Base-by-base conservation (phyloP, 2,888 invertebrate genomes). In the Apantesis nais region DNA sequence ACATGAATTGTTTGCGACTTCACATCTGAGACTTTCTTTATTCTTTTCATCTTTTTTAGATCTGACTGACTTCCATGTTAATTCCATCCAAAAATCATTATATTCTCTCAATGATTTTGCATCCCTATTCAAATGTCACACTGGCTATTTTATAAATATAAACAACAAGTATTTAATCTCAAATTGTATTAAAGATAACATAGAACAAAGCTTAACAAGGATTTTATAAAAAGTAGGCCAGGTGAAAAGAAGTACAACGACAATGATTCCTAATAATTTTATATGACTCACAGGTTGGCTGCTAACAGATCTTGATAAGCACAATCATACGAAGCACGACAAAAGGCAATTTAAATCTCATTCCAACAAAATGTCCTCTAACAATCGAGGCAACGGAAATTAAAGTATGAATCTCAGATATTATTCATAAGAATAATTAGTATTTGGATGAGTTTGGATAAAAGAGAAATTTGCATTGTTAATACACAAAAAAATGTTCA, bases 341-440 rank as follows among this genome's bases (percentile, higher is more conserved):
- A 90, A 89, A 90, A 88, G 83, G 86, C 85, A 88, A 90, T 91
- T 90, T 87, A 87, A 88, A 89, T 83, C 85, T 86, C 87, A 88
- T 88, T 88, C 78, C 75, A 82, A 74, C 81, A 80, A 86, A 88
- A 86, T 80, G 83, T 77, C 80, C 79, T 73, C 75, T 77, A 85
- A 86, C 84, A 86, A 87, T 86, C 78, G 79, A 81, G 82, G 77
- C 80, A 83, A 78, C 85, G 90, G 90, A 90, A 90, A 90, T 90
- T 90, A 89, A 89, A 88, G 83, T 85, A 85, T 80, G 83, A 86
- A 88, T 87, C 85, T 76, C 82, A 79, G 86, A 86, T 89, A 86
- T 86, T 89, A 89, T 89, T 89, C 89, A 86, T 84, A 87, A 86
- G 85, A 83, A 89, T 88, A 88, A 90, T 90, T 88, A 87, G 79